Evolutionary conservation across 2,797 vertebrate genomes (phyloP).

Genomic region (Eurystomus glaucurus): DNA sequence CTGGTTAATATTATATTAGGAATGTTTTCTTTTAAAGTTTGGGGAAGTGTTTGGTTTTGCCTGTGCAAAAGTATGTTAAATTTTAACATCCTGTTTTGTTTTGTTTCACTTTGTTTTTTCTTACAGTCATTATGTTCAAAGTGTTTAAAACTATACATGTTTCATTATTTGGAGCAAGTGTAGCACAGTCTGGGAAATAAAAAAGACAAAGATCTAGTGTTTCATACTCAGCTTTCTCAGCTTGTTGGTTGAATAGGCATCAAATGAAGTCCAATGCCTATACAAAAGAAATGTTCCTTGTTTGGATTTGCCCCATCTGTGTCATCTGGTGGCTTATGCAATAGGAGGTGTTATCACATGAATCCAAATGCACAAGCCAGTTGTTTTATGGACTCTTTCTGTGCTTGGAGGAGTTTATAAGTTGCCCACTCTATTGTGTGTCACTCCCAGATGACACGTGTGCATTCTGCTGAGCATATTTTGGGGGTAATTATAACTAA

Average conservation of each 20-base stretch:
- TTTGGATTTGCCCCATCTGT: slow-evolving; percentile 96
- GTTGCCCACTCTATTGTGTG: slow-evolving; percentile 92
- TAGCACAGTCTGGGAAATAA: slow-evolving; percentile 85
- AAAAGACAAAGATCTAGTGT: slow-evolving; percentile 86
- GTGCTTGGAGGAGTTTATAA: slow-evolving; percentile 97
- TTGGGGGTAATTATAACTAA: slow-evolving; percentile 97
- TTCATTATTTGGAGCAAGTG: slow-evolving; percentile 79
- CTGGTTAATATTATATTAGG: not conserved
- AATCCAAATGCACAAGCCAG: slow-evolving; percentile 91
- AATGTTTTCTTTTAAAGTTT: not conserved
- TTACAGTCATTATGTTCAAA: slow-evolving; percentile 25
- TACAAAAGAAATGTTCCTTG: slow-evolving; percentile 93
- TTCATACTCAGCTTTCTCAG: slow-evolving; percentile 89
- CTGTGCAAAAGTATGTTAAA: not conserved
- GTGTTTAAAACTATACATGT: slow-evolving; percentile 29
- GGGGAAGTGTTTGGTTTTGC: not conserved
- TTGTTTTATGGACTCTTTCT: slow-evolving; percentile 98
- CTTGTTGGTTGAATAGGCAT: slow-evolving; percentile 94
- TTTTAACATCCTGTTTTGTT: slow-evolving; percentile 17
- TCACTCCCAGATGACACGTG: slow-evolving; percentile 94
- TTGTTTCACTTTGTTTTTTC: not conserved
- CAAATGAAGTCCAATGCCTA: slow-evolving; percentile 89
- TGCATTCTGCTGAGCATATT: slow-evolving; percentile 95
- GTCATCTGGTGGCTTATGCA: slow-evolving; percentile 96
- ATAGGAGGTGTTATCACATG: slow-evolving; percentile 88